Evolutionary conservation across 2,797 vertebrate genomes (phyloP), one percentile per base, ranked within the genome.

Genomic region (Anguilla pacifica): DNA sequence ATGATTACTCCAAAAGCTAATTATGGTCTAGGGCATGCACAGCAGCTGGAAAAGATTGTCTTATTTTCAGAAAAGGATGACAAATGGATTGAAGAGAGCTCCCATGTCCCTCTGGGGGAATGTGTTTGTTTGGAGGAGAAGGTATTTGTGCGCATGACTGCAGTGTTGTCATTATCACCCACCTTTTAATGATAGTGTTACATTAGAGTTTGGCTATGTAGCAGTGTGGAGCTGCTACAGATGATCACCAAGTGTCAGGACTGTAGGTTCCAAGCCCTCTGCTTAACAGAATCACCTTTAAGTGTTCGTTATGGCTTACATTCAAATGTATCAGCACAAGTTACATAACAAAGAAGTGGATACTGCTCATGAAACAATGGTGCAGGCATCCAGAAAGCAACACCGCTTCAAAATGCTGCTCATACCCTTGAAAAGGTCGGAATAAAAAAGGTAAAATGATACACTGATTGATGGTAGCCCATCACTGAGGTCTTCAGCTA

Each of bases 1-100:
- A 55, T 59, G 64, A 87, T 85, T 85, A 84, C 83, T 55, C 57
- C 83, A 64, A 9, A 35, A 83, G 83, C 59, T 83, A 83, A 88
- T 86, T 87, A 89, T 51, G 82, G 86, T 86, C 59, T 53, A 79
- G 85, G 84, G 31, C 59, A 43, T 17, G 85, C n/a, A 89, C 53
- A 84, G 53, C 53, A 43, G 82, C 88, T 87, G 81, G 51, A 84
- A 87, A n/a, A 86, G 82, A 35, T 49, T 39, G 35, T 51, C 35
- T 74, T 89, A 15, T 55, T 59, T 7, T 77, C 35, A 39, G 35
- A 19, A 87, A 87, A 19, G 70, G 67, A 79, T 83, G 64, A 86
- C 46, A 74, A 89, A 84, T 84, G 7, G 13, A 39, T 53, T 86
- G 51, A 57, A 59, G 70, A 79, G 31, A 51, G 59, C 61, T 88